These are phyloP conservation scores for Pemphredon lugubris DNA, from an alignment of 2,888 invertebrate species.

Conservation along the genomic window DNA sequence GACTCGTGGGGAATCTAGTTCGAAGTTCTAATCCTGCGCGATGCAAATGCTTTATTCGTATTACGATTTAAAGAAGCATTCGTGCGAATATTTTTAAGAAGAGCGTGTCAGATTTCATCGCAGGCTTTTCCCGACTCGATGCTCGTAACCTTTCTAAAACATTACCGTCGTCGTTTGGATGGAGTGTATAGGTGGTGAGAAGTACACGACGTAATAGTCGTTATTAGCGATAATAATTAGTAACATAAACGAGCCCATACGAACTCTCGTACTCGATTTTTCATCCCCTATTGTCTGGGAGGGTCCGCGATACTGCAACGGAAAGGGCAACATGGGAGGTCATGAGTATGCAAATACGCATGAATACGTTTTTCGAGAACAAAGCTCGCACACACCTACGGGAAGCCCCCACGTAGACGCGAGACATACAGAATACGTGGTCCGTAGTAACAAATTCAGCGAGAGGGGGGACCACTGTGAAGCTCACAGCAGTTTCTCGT, in stretches of 20 bases:
- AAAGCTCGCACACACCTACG: slow-evolving; percentile 7
- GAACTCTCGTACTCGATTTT: slow-evolving; percentile 39
- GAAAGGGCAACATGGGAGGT: not conserved
- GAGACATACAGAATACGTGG: not conserved
- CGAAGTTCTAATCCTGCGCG: too few relatives aligned
- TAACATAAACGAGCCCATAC: slow-evolving; percentile 50
- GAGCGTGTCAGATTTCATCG: too few relatives aligned
- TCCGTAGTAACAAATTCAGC: slow-evolving; percentile 20
- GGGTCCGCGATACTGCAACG: slow-evolving; percentile 2
- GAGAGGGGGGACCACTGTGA: slow-evolving; percentile 4
- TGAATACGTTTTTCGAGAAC: not conserved
- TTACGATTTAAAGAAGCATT: too few relatives aligned
- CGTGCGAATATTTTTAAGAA: too few relatives aligned
- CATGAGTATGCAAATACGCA: not conserved
- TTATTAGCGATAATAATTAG: slow-evolving; percentile 44
- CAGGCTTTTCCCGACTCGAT: too few relatives aligned
- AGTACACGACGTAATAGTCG: not conserved
- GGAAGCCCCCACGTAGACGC: not conserved
- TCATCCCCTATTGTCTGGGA: slow-evolving; percentile 38
- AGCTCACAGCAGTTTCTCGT: slow-evolving; percentile 13
- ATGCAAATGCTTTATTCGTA: too few relatives aligned
- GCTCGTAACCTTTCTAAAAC: too few relatives aligned
- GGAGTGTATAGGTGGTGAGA: too few relatives aligned
- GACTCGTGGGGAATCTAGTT: too few relatives aligned
- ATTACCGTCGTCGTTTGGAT: too few relatives aligned